Conservation (phyloP, 2,113 vertebrate genomes). For the Mesocricetus auratus region DNA sequence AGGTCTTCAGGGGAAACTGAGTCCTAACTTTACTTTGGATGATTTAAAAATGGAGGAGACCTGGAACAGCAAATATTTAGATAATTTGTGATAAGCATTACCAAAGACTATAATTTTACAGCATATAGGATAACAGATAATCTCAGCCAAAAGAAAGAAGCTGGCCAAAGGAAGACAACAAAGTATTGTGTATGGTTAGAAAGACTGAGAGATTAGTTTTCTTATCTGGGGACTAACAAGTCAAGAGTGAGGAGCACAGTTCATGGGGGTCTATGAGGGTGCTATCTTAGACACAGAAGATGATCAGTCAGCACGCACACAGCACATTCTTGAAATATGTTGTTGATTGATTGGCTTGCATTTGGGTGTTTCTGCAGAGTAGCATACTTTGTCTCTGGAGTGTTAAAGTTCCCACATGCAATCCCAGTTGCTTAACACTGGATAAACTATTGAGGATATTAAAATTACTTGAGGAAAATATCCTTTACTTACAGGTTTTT, state of each 20-base stretch:
- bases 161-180: not conserved
- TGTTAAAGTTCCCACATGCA: not conserved
- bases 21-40: not conserved
- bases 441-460: not conserved
- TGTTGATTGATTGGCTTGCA: not conserved
- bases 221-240: not conserved
- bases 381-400: not conserved
- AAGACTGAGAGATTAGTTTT: not conserved
- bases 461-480: constrained; percentile 32
- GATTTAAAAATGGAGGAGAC: constrained; percentile 5
- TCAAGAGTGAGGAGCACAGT: not conserved
- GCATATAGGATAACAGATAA: not conserved
- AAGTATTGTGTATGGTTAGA: not conserved
- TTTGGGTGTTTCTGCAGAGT: not conserved
- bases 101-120: not conserved
- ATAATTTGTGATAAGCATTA: not conserved
- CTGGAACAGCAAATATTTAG: not conserved
- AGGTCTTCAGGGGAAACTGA: not conserved
- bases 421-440: constrained; percentile 7
- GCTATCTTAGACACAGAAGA: not conserved
- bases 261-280: not conserved
- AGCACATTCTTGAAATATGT: not conserved
- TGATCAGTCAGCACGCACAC: not conserved
- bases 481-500: constrained; percentile 39
- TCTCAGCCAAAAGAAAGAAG: not conserved